Percentiles rank a stretch among this genome's conserved stretches.
phyloP scores from a whole-genome alignment of 2,888 invertebrate species.

The Pyralis farinalis region DNA sequence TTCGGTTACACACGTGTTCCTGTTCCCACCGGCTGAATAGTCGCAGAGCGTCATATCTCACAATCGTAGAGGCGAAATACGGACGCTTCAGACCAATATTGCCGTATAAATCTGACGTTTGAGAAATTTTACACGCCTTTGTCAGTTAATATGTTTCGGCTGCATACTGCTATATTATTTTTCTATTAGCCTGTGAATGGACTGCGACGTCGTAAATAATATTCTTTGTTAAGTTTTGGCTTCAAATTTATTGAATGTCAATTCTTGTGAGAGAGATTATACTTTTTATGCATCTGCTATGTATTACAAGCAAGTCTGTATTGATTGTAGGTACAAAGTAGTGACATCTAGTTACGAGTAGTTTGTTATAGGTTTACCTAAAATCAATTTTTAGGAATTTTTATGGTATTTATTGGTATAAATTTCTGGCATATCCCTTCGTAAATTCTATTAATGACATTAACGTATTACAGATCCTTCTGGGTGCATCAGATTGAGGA shows the following conservation, averaged over 20 bases:
- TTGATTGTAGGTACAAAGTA: background rate
- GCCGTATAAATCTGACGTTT: conserved; percentile 67
- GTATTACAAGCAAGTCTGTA: background rate
- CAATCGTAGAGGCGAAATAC: conserved; percentile 40
- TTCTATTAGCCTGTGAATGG: conserved; percentile 56
- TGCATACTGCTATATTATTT: conserved; percentile 56
- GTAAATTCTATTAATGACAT: no score
- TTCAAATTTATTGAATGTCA: conserved; percentile 51
- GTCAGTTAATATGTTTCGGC: conserved; percentile 59
- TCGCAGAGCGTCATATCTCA: conserved; percentile 5
- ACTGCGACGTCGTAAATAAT: conserved; percentile 59
- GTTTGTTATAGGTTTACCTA: no score
- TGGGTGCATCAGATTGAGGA: no score
- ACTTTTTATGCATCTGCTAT: conserved; percentile 20
- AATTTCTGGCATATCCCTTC: no score
- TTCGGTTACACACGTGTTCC: conserved; percentile 69
- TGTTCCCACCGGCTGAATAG: conserved; percentile 37
- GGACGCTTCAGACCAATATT: conserved; percentile 45
- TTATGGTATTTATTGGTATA: no score
- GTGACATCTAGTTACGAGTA: background rate
- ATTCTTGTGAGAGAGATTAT: conserved; percentile 39
- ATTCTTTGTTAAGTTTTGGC: conserved; percentile 52
- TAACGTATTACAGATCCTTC: no score
- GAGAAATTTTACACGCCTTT: conserved; percentile 74
- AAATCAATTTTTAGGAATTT: no score